Evolutionary conservation across 92 coral and sea anemone species (phyloP).

Genomic region (Metridium senile): DNA sequence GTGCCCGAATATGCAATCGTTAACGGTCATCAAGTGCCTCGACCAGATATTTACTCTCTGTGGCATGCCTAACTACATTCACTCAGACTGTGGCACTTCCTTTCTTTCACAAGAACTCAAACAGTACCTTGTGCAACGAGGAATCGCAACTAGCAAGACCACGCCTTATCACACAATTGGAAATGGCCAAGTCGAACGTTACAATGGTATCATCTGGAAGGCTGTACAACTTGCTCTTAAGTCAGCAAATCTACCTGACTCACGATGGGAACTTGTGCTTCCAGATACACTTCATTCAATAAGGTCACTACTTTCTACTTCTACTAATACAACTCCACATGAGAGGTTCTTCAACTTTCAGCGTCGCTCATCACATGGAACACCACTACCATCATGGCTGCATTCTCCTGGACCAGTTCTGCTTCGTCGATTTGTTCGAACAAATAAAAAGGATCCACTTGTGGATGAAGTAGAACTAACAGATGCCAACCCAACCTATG

Average conservation of each 20-base stretch:
- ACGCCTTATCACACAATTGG: slow-evolving; percentile 36
- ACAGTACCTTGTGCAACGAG: slow-evolving; percentile 26
- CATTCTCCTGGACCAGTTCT: slow-evolving; percentile 43
- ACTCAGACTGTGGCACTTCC: slow-evolving; percentile 29
- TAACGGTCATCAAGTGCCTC: slow-evolving; percentile 41
- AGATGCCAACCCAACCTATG: slow-evolving; percentile 43
- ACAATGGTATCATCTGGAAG: slow-evolving; percentile 50
- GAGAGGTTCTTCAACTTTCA: slow-evolving; percentile 50
- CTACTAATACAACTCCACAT: slow-evolving; percentile 48
- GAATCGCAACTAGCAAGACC: slow-evolving; percentile 35
- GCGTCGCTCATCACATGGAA: slow-evolving; percentile 25
- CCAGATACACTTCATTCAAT: slow-evolving; percentile 46
- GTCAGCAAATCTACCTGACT: slow-evolving; percentile 36
- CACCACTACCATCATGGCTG: slow-evolving; percentile 30
- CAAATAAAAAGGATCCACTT: slow-evolving; percentile 37
- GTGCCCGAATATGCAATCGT: slow-evolving; percentile 33
- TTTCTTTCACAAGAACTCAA: slow-evolving; percentile 35
- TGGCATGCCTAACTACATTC: slow-evolving; percentile 29
- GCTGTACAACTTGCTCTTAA: slow-evolving; percentile 29
- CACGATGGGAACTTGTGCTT: slow-evolving; percentile 35
- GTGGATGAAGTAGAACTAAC: slow-evolving; percentile 42
- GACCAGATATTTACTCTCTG: slow-evolving; percentile 36
- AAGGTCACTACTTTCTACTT: slow-evolving; percentile 38
- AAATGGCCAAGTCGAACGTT: slow-evolving; percentile 45
- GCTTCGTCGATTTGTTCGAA: slow-evolving; percentile 26